A percentile compares a stretch with the other conserved stretches of the same genome.
These are phyloP conservation scores for Perdita meconis DNA, from an alignment of 2,888 invertebrate genomes.

Conservation along the genomic window DNA sequence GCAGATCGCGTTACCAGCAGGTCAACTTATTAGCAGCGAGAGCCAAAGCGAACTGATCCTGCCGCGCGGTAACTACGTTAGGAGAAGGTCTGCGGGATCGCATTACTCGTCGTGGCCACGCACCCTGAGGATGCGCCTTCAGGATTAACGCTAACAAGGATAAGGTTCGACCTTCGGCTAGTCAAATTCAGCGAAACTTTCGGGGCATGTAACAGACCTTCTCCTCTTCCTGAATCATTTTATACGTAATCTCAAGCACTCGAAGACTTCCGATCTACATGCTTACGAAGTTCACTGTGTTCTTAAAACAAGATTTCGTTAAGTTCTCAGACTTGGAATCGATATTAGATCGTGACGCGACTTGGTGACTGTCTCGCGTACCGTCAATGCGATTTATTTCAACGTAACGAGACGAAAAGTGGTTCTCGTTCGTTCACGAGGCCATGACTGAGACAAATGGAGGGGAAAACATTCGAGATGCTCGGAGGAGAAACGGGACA, in stretches of 20 bases:
- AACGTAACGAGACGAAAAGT: background rate
- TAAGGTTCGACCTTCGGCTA: too few relatives aligned
- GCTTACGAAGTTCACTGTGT: too few relatives aligned
- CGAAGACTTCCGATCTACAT: conserved; percentile 32
- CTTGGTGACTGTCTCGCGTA: background rate
- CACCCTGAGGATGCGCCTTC: conserved; percentile 5
- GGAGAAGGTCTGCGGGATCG: conserved; percentile 50
- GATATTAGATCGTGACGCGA: too few relatives aligned
- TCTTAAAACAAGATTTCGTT: too few relatives aligned
- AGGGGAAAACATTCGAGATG: background rate
- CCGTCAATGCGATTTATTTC: conserved; percentile 12
- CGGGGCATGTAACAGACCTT: too few relatives aligned
- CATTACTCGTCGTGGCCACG: conserved; percentile 47
- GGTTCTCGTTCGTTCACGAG: background rate
- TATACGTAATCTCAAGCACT: too few relatives aligned
- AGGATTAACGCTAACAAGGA: conserved; percentile 39
- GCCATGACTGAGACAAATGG: background rate
- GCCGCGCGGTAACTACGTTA: conserved; percentile 55
- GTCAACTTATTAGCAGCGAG: conserved; percentile 57
- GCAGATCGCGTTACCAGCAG: conserved; percentile 55
- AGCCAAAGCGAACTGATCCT: conserved; percentile 44
- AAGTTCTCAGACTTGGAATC: too few relatives aligned
- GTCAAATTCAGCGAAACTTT: too few relatives aligned
- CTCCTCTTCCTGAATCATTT: too few relatives aligned
- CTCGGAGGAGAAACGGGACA: background rate